Base-by-base conservation (phyloP, 2,113 vertebrate species). In the Limnothrissa miodon region DNA sequence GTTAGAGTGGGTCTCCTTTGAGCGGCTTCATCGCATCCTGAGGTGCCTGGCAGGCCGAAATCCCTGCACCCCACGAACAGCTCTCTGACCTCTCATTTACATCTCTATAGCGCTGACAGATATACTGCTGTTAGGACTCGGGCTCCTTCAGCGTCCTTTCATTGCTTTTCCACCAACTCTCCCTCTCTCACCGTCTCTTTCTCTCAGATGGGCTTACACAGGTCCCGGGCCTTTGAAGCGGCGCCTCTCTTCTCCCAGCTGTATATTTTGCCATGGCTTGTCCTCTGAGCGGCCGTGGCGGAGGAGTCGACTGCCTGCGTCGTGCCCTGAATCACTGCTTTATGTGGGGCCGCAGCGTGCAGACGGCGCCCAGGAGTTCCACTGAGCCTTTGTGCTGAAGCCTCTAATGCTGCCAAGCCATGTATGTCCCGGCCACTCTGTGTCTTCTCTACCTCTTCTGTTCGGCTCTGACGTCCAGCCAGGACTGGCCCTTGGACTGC, bases 231-330 rank as follows among this genome's bases (percentile, higher is more conserved):
- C 84, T 84, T 79, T 82, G 84, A 83, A 79, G n/a, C 80, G 36
- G 84, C 39, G 87, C 88, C 88, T 92, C 84, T 86, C 89, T 84
- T 84, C 5, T 83, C 81, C 78, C 87, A 86, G 87, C 89, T 90
- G 90, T 93, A 92, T 87, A 88, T 93, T 91, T 91, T 88, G 48
- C 33, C 88, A 91, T 92, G 91, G 90, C 87, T 88, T 80, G 45
- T 87, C 86, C 86, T 85, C 86, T 89, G 90, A 91, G 90, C 66
- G 88, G 87, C 90, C 87, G 90, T 88, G 84, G 87, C 78, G 85
- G 90, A 90, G 87, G 90, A 90, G 86, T 83, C 85, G 42, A 39
- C 59, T 53, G 42, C 81, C 33, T 82, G 23, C 21, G 5, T 66
- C 29, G 59, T 66, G 59, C 29, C 59, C 59, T 66, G 59, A 66